These are phyloP conservation scores for Schizopygopsis pylzovi DNA, from an alignment of 2,797 vertebrate species.

Conservation along the genomic window DNA sequence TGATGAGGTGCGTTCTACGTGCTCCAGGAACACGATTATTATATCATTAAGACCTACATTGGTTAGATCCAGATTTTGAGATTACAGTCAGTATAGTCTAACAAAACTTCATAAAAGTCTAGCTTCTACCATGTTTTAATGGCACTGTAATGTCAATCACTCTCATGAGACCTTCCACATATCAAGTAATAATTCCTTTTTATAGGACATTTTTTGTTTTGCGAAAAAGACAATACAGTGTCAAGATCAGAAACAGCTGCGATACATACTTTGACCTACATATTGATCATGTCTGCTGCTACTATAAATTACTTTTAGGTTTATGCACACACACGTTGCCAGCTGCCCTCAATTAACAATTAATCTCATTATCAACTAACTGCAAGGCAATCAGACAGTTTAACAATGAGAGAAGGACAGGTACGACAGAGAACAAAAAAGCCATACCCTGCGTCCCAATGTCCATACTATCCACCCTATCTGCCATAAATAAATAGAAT, in stretches of 20 bases:
- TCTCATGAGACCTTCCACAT: not conserved
- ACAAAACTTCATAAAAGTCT: not conserved
- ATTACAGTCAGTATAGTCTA: not conserved
- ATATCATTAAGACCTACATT: not conserved
- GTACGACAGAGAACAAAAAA: not conserved
- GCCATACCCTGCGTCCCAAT: no score
- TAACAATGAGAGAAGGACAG: constrained; percentile 1
- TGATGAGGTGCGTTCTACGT: not conserved
- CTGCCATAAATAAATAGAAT: no score
- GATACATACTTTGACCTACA: not conserved
- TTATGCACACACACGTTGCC: not conserved
- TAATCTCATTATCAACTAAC: constrained; percentile 39
- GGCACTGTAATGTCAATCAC: not conserved
- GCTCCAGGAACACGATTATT: not conserved
- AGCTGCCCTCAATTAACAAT: constrained; percentile 31
- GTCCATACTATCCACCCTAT: no score
- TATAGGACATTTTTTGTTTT: not conserved
- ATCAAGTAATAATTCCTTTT: not conserved
- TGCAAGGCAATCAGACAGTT: not conserved
- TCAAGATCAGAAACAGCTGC: not conserved
- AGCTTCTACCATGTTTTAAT: not conserved
- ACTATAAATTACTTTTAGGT: not conserved
- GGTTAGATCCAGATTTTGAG: not conserved
- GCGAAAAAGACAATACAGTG: not conserved
- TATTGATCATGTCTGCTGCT: not conserved